Evolutionary conservation across 2,888 invertebrate species (phyloP).

Genomic region (Drymonia ruficornis): DNA sequence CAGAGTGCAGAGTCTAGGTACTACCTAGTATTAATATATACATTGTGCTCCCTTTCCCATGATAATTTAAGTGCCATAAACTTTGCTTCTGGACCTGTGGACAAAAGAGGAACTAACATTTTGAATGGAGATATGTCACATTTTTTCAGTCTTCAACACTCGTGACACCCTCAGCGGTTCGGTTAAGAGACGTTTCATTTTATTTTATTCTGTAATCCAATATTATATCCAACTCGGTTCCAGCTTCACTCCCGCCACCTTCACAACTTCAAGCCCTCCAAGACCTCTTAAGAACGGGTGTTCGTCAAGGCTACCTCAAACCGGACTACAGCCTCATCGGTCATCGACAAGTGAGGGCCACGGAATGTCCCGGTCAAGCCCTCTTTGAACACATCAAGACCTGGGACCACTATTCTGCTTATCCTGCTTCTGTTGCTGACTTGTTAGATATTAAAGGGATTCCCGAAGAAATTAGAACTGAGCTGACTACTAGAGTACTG

Average conservation of each 20-base stretch:
- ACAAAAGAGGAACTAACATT: too few species aligned
- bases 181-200: too few species aligned
- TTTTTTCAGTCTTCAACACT: too few species aligned
- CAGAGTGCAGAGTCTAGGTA: too few species aligned
- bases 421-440: conserved; percentile 51
- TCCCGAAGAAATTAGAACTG: conserved; percentile 32
- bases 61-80: too few species aligned
- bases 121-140: too few species aligned
- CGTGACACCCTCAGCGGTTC: too few species aligned
- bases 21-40: too few species aligned
- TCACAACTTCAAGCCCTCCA: conserved; percentile 1
- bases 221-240: neutral
- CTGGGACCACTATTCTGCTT: conserved; percentile 83
- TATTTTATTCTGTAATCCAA: too few species aligned
- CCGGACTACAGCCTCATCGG: conserved; percentile 35
- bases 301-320: conserved; percentile 1
- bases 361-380: conserved; percentile 87
- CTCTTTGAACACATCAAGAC: conserved; percentile 84
- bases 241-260: neutral
- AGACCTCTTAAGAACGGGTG: neutral
- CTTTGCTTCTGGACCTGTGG: too few species aligned
- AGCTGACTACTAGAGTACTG: neutral
- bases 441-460: conserved; percentile 47
- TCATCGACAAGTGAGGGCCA: conserved; percentile 64
- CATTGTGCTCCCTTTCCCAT: too few species aligned